Percentiles rank a stretch among this genome's conserved stretches.
Evolutionary conservation across 2,113 vertebrate genomes (phyloP).

Genomic region (Proterorhinus semilunaris): DNA sequence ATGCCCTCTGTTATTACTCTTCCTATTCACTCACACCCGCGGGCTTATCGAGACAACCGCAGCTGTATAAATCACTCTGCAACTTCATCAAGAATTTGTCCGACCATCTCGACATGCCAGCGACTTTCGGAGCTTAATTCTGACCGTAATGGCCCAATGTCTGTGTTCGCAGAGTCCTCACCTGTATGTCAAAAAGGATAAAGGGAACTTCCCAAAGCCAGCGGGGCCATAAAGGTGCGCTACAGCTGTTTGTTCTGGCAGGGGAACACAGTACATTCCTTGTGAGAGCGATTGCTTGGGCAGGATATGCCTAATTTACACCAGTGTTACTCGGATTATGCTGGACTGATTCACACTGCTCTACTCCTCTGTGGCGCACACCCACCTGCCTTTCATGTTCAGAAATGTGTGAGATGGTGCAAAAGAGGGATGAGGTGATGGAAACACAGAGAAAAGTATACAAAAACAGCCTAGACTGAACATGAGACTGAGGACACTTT

Average conservation of each 20-base stretch:
- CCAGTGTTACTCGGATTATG: constrained; percentile 49
- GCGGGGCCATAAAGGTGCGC: constrained; percentile 56
- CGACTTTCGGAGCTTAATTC: background rate
- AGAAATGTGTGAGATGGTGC: constrained; percentile 14
- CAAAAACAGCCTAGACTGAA: background rate
- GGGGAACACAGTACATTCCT: constrained; percentile 42
- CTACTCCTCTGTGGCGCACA: constrained; percentile 16
- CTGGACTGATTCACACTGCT: constrained; percentile 30
- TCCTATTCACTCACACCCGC: background rate
- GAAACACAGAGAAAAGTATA: constrained; percentile 12
- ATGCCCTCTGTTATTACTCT: constrained; percentile 4
- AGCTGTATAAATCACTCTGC: constrained; percentile 10
- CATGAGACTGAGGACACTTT: constrained; percentile 2
- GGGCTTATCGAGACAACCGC: constrained; percentile 10
- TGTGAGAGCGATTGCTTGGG: constrained; percentile 32
- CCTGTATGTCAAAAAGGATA: constrained; percentile 25
- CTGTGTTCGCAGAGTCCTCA: constrained; percentile 9
- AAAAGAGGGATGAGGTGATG: constrained; percentile 10
- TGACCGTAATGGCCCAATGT: background rate
- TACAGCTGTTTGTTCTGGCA: constrained; percentile 55
- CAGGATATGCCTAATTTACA: constrained; percentile 51
- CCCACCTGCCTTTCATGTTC: constrained; percentile 45
- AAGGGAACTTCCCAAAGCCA: constrained; percentile 33
- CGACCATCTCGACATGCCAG: background rate
- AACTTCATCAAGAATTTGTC: background rate